Evolutionary conservation across 2,113 vertebrate species (phyloP).

Genomic region (Nycticebus coucang): DNA sequence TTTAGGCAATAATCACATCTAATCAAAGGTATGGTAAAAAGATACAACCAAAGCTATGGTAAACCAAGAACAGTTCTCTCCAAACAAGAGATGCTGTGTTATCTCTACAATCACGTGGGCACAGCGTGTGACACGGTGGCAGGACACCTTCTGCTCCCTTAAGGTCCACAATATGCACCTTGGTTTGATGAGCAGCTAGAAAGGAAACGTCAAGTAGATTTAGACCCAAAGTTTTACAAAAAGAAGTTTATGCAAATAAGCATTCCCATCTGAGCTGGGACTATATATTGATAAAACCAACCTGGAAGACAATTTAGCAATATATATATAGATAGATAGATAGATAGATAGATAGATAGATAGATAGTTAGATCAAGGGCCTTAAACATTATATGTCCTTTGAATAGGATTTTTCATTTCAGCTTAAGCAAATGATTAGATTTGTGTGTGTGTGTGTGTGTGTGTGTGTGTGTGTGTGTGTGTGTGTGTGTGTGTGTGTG

Average conservation of each 20-base stretch:
- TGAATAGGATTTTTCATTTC: conserved; percentile 24
- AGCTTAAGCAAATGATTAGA: conserved; percentile 23
- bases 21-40: neutral
- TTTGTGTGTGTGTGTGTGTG: too few relatives aligned
- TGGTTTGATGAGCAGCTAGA: neutral
- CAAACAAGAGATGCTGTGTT: neutral
- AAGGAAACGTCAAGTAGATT: conserved; percentile 15
- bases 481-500: too few relatives aligned
- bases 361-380: too few relatives aligned
- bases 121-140: too few relatives aligned
- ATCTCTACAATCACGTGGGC: neutral
- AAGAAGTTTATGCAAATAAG: neutral
- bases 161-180: neutral
- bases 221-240: neutral
- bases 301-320: neutral
- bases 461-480: too few relatives aligned
- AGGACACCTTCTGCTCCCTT: neutral
- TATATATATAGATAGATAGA: neutral
- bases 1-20: neutral
- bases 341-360: too few relatives aligned
- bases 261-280: neutral
- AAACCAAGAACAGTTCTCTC: neutral
- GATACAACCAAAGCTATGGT: neutral
- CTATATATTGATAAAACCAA: neutral
- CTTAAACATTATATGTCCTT: neutral